A percentile compares a stretch with the other conserved stretches of the same genome.
phyloP scores from a whole-genome alignment of 2,888 invertebrate genomes.

The Sialis lutaria region DNA sequence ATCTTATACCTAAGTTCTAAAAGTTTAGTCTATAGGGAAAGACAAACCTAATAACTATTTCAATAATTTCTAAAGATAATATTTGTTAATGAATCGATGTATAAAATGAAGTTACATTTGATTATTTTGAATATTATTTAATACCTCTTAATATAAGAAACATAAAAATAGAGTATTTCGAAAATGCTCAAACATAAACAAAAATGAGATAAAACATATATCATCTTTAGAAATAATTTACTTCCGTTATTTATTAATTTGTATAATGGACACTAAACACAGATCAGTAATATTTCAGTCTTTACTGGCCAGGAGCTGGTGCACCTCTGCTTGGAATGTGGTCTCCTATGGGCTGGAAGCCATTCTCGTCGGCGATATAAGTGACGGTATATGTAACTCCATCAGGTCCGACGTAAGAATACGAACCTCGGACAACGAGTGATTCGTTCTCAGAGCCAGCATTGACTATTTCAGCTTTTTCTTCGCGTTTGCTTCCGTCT shows the following conservation, averaged over 20 bases:
- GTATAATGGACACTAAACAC: background rate
- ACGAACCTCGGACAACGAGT: conserved; percentile 32
- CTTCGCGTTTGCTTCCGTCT: conserved; percentile 17
- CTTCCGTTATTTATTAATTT: background rate
- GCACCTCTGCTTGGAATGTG: background rate
- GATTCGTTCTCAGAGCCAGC: conserved; percentile 28
- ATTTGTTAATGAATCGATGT: too few relatives aligned
- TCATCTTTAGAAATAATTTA: background rate
- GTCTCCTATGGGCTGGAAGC: conserved; percentile 17
- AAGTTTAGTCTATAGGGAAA: background rate
- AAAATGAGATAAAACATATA: background rate
- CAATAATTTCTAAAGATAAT: background rate
- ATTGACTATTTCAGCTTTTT: conserved; percentile 22
- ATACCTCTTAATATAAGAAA: too few relatives aligned
- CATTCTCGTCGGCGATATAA: conserved; percentile 37
- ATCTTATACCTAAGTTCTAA: background rate
- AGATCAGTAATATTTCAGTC: background rate
- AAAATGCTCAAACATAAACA: too few relatives aligned
- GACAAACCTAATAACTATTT: background rate
- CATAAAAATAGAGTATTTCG: too few relatives aligned
- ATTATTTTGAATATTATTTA: too few relatives aligned
- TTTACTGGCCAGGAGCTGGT: too few relatives aligned
- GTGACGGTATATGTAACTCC: conserved; percentile 32
- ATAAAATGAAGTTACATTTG: too few relatives aligned
- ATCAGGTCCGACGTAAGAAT: conserved; percentile 32